Evolutionary conservation across 2,113 vertebrate species (phyloP).

Genomic region (Larimichthys crocea): DNA sequence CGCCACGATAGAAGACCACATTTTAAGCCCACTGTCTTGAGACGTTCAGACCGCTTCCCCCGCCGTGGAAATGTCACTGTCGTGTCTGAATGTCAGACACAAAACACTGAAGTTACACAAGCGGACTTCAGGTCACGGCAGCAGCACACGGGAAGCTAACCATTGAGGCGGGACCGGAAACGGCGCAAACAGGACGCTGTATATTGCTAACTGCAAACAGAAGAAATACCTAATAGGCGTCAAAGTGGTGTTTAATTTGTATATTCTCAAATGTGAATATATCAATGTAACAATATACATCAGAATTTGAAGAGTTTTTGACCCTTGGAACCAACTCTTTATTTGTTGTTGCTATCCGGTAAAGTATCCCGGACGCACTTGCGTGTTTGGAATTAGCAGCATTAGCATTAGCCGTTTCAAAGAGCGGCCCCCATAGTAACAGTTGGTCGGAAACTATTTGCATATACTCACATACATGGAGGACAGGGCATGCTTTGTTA

Average conservation of each 20-base stretch:
- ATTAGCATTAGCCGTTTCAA: conserved; percentile 44
- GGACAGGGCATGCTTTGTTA: neutral
- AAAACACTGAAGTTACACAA: conserved; percentile 42
- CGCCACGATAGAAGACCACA: conserved; percentile 63
- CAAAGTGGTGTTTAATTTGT: neutral
- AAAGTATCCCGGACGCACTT: conserved; percentile 1
- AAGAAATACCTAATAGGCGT: neutral
- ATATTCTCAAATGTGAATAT: neutral
- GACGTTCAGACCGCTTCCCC: neutral
- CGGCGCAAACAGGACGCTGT: neutral
- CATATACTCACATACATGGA: neutral
- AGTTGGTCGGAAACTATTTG: neutral
- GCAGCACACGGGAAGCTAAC: neutral
- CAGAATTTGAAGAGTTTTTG: neutral
- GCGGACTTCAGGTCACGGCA: neutral
- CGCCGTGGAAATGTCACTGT: neutral
- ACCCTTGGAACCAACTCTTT: conserved; percentile 29
- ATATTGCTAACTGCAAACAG: neutral
- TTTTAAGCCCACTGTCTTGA: conserved; percentile 25
- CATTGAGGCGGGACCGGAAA: neutral
- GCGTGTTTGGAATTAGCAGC: conserved; percentile 21
- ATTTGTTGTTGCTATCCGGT: conserved; percentile 50
- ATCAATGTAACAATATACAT: rapidly evolving
- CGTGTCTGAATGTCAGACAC: conserved; percentile 23
- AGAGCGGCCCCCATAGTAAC: neutral